Percentiles rank a stretch among this genome's conserved stretches.
phyloP scores from a whole-genome alignment of 2,797 vertebrate species.

The Odontamblyopus lacepedii region DNA sequence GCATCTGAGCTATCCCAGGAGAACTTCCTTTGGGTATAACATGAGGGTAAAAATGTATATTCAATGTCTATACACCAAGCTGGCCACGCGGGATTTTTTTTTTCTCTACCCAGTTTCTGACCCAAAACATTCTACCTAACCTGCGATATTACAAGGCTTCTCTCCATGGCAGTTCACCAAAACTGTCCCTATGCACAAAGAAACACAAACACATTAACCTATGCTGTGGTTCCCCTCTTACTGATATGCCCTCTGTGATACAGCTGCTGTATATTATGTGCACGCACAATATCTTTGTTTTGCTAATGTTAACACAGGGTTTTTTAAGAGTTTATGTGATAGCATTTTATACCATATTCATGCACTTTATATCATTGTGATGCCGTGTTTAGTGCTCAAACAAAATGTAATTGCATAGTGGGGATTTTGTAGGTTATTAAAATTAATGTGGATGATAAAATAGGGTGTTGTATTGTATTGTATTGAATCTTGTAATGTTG shows the following conservation, averaged over 20 bases:
- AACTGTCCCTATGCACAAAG: background rate
- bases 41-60: conserved; percentile 17
- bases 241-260: background rate
- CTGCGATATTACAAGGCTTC: background rate
- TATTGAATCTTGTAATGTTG: no score
- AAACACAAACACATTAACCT: background rate
- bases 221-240: background rate
- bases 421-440: no score
- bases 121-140: background rate
- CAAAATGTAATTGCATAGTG: no score
- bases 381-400: no score
- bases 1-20: conserved; percentile 46
- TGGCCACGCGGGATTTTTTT: background rate
- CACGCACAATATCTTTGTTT: no score
- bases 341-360: background rate
- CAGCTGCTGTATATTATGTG: no score
- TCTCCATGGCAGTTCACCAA: background rate
- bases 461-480: no score
- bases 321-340: no score
- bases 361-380: background rate
- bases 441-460: no score
- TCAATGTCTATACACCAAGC: conserved; percentile 6
- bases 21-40: conserved; percentile 33
- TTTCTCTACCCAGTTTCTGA: background rate
- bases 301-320: no score